Evolutionary conservation across 2,888 invertebrate genomes (phyloP).

Genomic region (Drosophila mulleri): DNA sequence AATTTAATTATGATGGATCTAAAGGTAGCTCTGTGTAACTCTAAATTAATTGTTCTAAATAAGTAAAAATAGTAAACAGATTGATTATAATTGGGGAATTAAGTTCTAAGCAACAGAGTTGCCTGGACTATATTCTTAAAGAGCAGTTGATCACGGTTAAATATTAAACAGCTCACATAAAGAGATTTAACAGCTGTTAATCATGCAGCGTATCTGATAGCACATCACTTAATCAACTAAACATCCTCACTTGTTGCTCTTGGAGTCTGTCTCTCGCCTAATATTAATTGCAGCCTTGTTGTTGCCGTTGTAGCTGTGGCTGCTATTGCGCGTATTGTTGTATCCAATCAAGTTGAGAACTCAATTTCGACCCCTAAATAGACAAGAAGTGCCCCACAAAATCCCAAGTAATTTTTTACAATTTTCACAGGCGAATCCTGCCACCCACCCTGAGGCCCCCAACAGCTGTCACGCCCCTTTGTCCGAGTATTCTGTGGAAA

Average conservation of each 20-base stretch:
- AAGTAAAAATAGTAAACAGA: too few relatives aligned
- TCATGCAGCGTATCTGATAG: neutral
- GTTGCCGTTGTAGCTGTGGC: conserved; percentile 8
- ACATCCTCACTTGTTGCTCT: conserved; percentile 4
- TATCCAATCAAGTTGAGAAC: conserved; percentile 59
- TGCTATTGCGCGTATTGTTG: conserved; percentile 2
- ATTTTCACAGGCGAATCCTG: conserved; percentile 24
- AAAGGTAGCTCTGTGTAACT: too few relatives aligned
- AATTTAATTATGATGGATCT: too few relatives aligned
- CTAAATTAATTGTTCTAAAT: too few relatives aligned
- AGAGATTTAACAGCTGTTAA: too few relatives aligned
- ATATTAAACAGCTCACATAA: too few relatives aligned
- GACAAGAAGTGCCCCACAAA: conserved; percentile 49
- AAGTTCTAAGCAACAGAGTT: too few relatives aligned
- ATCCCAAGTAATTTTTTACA: conserved; percentile 61
- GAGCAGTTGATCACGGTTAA: too few relatives aligned
- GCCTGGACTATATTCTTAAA: too few relatives aligned
- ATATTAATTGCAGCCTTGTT: conserved; percentile 48
- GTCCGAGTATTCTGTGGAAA: conserved; percentile 39
- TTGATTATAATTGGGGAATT: too few relatives aligned
- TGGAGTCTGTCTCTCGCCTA: neutral
- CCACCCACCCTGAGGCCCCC: neutral
- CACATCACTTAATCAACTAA: neutral
- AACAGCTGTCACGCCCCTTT: conserved; percentile 2
- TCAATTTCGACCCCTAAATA: conserved; percentile 61